phyloP scores from a whole-genome alignment of 2,888 invertebrate genomes.

The Caenorhabditis imperialis region DNA sequence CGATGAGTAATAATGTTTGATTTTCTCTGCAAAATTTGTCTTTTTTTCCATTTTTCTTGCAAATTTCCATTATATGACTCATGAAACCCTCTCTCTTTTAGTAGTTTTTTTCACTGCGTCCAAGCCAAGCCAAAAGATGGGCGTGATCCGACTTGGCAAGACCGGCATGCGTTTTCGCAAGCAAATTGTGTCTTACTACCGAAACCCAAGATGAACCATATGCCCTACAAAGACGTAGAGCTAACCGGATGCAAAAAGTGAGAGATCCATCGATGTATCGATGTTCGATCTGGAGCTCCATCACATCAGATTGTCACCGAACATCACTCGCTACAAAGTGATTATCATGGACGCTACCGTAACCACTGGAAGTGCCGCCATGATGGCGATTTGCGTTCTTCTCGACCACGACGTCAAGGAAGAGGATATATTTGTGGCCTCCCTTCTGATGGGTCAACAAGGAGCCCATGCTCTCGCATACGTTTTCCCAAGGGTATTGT shows the following conservation, averaged over 20 bases:
- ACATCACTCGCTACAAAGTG: slow-evolving; percentile 94
- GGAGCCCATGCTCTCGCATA: slow-evolving; percentile 99
- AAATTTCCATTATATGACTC: no score
- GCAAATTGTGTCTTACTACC: no score
- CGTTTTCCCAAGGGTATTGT: slow-evolving; percentile 90
- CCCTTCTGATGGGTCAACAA: slow-evolving; percentile 92
- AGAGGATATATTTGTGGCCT: slow-evolving; percentile 90
- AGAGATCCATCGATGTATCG: slow-evolving; percentile 78
- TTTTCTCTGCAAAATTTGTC: no score
- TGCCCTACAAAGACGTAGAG: slow-evolving; percentile 88
- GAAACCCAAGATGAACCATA: slow-evolving; percentile 84
- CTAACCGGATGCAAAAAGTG: slow-evolving; percentile 80
- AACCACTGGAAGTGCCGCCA: slow-evolving; percentile 89
- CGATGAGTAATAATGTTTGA: no score
- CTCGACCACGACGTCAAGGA: slow-evolving; percentile 98
- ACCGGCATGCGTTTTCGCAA: no score
- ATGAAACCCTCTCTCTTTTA: no score
- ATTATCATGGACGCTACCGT: slow-evolving; percentile 99
- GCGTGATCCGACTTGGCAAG: no score
- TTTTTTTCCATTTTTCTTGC: no score
- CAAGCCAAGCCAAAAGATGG: no score
- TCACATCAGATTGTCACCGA: slow-evolving; percentile 94
- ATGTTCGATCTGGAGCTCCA: slow-evolving; percentile 97
- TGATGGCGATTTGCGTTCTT: slow-evolving; percentile 98
- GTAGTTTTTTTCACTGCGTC: no score